Conservation (phyloP, 2,797 vertebrate species). For the Hapalemur alaotrensis region DNA sequence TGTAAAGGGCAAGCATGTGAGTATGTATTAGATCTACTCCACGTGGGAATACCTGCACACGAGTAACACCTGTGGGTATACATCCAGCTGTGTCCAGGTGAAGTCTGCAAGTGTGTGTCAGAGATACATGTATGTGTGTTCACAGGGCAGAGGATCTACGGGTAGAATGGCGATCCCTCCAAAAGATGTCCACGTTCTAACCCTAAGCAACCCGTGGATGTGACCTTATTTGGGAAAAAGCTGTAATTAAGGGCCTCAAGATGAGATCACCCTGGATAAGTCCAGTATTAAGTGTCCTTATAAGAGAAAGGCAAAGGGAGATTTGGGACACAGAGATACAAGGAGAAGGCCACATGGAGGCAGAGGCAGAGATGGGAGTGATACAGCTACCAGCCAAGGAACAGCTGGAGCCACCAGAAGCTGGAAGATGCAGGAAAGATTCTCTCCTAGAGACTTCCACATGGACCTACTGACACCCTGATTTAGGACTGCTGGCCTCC, state of each 20-base stretch:
- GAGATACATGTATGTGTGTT: background rate
- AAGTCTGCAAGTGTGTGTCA: background rate
- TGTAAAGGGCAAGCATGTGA: background rate
- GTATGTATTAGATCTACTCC: background rate
- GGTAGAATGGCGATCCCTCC: background rate
- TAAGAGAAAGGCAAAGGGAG: background rate
- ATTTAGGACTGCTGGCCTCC: background rate
- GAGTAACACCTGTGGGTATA: background rate
- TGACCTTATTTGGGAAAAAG: background rate
- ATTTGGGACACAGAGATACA: background rate
- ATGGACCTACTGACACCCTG: background rate
- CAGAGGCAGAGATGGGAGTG: background rate
- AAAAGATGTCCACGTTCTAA: background rate
- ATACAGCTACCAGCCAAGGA: background rate
- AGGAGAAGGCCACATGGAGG: background rate
- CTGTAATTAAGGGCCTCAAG: background rate
- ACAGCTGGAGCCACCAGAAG: background rate
- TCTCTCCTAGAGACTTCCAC: background rate
- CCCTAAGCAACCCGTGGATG: background rate
- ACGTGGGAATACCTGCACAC: background rate
- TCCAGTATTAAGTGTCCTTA: background rate
- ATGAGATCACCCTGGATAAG: background rate
- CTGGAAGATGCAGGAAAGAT: background rate
- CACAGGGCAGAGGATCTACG: background rate
- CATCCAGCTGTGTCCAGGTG: background rate